Percentiles rank a stretch among this genome's conserved stretches.
These are phyloP conservation scores for Lepidonotus clava DNA, from an alignment of 2,888 invertebrate species.

Conservation along the genomic window DNA sequence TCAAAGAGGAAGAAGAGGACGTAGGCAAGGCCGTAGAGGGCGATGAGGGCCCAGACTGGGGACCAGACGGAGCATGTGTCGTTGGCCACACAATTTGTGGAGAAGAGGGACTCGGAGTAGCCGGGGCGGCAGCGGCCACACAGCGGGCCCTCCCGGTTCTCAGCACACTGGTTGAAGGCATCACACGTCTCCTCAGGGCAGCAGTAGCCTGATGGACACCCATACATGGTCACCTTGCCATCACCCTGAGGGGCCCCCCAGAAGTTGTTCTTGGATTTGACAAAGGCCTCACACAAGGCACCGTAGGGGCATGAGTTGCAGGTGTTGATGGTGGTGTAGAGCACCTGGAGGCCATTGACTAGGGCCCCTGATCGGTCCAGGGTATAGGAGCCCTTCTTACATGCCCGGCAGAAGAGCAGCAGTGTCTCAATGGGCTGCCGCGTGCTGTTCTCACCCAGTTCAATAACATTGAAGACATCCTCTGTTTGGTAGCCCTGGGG, in stretches of 20 bases:
- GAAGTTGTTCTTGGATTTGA: constrained; percentile 42
- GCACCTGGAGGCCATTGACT: background rate
- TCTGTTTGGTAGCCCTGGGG: constrained; percentile 16
- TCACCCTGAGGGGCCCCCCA: constrained; percentile 16
- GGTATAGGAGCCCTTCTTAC: constrained; percentile 15
- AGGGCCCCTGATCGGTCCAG: background rate
- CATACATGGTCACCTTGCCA: constrained; percentile 53
- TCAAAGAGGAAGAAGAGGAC: constrained; percentile 61
- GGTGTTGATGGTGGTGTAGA: background rate
- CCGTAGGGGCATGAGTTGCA: constrained; percentile 33
- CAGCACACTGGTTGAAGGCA: constrained; percentile 40
- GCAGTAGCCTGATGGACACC: constrained; percentile 61
- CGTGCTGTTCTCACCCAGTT: background rate
- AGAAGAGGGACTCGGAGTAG: constrained; percentile 60
- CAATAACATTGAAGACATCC: constrained; percentile 4
- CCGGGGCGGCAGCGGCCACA: constrained; percentile 59
- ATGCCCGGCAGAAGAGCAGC: constrained; percentile 20
- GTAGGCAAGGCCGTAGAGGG: constrained; percentile 59
- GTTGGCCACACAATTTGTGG: constrained; percentile 56
- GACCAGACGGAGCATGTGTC: constrained; percentile 15
- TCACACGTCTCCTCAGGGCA: constrained; percentile 4
- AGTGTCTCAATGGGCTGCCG: constrained; percentile 38
- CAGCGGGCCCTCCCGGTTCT: constrained; percentile 57
- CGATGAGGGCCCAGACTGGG: background rate
- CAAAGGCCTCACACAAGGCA: background rate